Conservation (phyloP, 2,888 invertebrate species). For the Euclidia mi region DNA sequence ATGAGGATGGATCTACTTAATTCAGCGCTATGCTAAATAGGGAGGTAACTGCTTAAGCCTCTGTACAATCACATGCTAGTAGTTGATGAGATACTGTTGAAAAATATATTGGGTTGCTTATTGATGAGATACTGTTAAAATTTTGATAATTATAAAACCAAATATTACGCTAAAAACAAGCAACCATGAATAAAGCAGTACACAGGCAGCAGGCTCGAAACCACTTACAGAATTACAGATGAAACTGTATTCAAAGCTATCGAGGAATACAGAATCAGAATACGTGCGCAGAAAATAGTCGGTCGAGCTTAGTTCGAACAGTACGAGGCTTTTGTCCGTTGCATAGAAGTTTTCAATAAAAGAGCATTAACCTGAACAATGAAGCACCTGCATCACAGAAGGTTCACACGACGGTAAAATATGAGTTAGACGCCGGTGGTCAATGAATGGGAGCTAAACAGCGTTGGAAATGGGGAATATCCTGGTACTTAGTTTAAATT, state of each 20-base stretch:
- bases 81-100: no score
- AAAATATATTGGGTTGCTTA: no score
- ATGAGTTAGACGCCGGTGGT: conserved; percentile 56
- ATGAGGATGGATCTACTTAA: no score
- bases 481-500: background rate
- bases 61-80: no score
- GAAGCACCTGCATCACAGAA: conserved; percentile 62
- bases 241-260: conserved; percentile 15
- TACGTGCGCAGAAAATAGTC: conserved; percentile 48
- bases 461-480: conserved; percentile 21
- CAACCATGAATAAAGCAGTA: background rate
- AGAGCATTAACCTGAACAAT: conserved; percentile 67
- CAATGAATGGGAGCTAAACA: conserved; percentile 26
- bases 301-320: conserved; percentile 33
- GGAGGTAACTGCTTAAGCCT: no score
- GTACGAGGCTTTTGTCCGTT: conserved; percentile 39
- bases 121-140: no score
- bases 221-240: conserved; percentile 1
- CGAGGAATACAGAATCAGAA: conserved; percentile 30
- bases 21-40: no score
- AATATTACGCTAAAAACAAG: background rate
- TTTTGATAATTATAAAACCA: no score
- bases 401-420: conserved; percentile 78
- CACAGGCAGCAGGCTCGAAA: background rate
- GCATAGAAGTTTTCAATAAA: conserved; percentile 37